Evolutionary conservation across 2,888 invertebrate species (phyloP).

Genomic region (Cryptocephalus moraei): DNA sequence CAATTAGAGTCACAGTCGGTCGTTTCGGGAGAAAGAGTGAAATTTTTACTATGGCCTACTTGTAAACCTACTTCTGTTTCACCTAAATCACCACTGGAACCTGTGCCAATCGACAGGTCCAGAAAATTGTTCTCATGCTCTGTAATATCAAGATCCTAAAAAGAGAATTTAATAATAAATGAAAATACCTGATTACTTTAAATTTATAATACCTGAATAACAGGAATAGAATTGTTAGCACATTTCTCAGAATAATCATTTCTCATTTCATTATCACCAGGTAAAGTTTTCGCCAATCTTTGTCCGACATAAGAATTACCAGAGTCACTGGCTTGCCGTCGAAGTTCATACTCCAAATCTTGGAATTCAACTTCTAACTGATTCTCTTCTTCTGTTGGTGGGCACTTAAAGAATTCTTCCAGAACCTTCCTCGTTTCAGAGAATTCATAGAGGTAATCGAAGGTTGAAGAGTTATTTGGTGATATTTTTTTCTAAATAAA

Average conservation of each 20-base stretch:
- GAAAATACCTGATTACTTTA: not conserved
- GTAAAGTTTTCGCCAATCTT: conserved; percentile 53
- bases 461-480: conserved; percentile 48
- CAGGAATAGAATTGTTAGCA: conserved; percentile 47
- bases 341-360: conserved; percentile 69
- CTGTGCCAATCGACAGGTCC: conserved; percentile 51
- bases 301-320: conserved; percentile 71
- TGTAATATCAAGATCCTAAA: conserved; percentile 40
- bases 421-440: conserved; percentile 86
- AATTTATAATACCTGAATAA: conserved; percentile 40
- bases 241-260: conserved; percentile 50
- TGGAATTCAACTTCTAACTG: conserved; percentile 45
- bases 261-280: conserved; percentile 29
- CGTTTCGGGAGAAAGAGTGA: conserved; percentile 84
- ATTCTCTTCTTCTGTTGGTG: conserved; percentile 53
- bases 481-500: conserved; percentile 2
- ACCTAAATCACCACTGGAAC: conserved; percentile 54
- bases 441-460: conserved; percentile 85
- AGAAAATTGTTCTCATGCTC: conserved; percentile 50
- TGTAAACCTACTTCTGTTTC: conserved; percentile 52
- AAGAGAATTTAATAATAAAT: conserved; percentile 5
- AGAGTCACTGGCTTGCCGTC: conserved; percentile 51
- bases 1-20: conserved; percentile 87
- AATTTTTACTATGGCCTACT: conserved; percentile 68
- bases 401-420: conserved; percentile 85